Base-by-base conservation (phyloP, 2,113 vertebrate genomes). In the Hippopotamus amphibius region DNA sequence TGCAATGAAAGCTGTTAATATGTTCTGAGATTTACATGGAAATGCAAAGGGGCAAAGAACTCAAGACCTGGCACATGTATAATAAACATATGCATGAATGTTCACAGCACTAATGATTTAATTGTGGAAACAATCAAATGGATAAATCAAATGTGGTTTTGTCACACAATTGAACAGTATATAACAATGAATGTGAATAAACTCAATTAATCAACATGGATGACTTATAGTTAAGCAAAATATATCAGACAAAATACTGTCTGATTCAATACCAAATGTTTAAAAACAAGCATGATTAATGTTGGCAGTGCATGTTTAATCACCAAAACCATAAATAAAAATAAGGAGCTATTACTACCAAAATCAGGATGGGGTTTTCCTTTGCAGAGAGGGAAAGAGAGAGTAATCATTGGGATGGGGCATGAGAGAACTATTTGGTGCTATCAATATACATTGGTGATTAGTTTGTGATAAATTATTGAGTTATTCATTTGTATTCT, bases 101-200 rank as follows among this genome's bases (percentile, higher is more conserved):
- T 21, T 50, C 24, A 68, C 63, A 68, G 22, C 19, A 63, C 55
- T 79, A 59, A 65, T 16, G 55, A 91, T 81, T 85, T 53, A 88
- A 22, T 88, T 69, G 22, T 61, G 12, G 10, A 81, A 63, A 95
- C 5, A 46, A 59, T 7, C 55, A 5, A 89, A 59, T 83, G 61
- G 14, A 43, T 69, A 95, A 88, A 83, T 83, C 28, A 69, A 86
- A 63, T 59, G 12, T 93, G 41, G 9, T 46, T 21, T 19, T 28
- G 8, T 84, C n/a, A 91, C 26, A 93, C 5, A 92, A 61, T 48
- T 81, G 50, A 76, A 90, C 15, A 66, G 28, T 80, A 95, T 90
- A 55, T 79, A 90, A 72, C 24, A 95, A 68, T 93, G 59, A 80
- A 76, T 6, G 21, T 74, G n/a, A 85, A 72, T 61, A 12, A 87